These are phyloP conservation scores for Alectura lathami DNA, from an alignment of 2,113 vertebrate genomes.

Conservation along the genomic window DNA sequence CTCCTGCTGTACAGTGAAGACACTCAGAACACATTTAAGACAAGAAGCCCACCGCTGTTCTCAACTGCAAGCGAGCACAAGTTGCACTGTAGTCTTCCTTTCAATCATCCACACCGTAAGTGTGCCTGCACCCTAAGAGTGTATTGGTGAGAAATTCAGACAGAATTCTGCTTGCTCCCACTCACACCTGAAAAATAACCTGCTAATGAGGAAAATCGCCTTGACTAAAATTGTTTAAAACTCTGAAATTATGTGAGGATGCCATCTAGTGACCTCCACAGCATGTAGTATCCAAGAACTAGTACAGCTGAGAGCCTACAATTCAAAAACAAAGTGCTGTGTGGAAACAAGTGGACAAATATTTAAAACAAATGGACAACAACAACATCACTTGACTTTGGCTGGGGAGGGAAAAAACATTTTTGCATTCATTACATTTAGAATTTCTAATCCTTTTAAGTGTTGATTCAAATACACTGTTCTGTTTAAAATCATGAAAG, in stretches of 20 bases:
- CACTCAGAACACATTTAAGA: not conserved
- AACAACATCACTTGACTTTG: not conserved
- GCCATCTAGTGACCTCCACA: constrained; percentile 38
- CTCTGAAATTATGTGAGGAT: not conserved
- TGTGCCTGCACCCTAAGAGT: no score
- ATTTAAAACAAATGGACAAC: constrained; percentile 13
- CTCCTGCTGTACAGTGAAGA: not conserved
- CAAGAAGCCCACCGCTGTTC: not conserved
- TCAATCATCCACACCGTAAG: fast-evolving
- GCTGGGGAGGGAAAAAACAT: not conserved
- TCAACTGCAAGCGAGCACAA: not conserved
- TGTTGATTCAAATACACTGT: no score
- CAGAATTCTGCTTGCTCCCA: not conserved
- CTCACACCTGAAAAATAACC: not conserved
- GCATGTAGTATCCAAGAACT: not conserved
- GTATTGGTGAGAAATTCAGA: not conserved
- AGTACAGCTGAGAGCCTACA: not conserved
- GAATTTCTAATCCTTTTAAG: no score
- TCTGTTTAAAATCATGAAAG: not conserved
- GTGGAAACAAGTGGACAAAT: not conserved
- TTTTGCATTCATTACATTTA: not conserved
- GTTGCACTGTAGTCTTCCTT: not conserved
- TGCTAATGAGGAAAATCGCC: not conserved
- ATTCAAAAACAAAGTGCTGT: not conserved
- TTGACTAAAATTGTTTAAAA: not conserved